Evolutionary conservation across 1,140 invertebrate species (phyloP), one percentile per base, ranked within the genome.

Genomic region (Drosophila cardini): DNA sequence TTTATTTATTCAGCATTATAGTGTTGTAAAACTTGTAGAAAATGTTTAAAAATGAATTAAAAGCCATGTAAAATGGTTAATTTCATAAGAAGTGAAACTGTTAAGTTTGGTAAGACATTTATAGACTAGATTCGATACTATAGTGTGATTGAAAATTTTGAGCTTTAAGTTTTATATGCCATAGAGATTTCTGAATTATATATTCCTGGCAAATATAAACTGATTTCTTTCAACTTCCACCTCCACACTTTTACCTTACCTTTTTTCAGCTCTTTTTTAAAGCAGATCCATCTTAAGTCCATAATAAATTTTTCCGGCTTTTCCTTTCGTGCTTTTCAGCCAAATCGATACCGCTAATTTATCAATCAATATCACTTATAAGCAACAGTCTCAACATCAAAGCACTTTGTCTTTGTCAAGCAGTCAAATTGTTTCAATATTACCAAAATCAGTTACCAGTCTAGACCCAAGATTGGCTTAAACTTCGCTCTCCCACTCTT

Each of bases 311-410:
- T 10, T 42, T 13, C 10, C 36, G 30, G 21, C 38, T 8, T 11
- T n/a, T 26, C 21, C 13, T 55, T n/a, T 4, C 32, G 21, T 43
- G 43, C 36, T 52, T 42, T 11, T 11, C 40, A 32, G 16, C 2
- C n/a, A 55, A 53, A 53, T 68, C 64, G 21, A 30, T 38, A 57
- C 34, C 9, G 63, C 78, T 78, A 68, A 87, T 87, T 87, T 87
- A 82, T 82, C 82, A 86, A 86, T 87, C 82, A 85, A 87, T 85
- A 87, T 87, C 82, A 62, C 48, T 87, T 85, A 80, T 75, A 68
- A 72, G 65, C 30, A 60, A 61, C 43, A 52, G 73, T 65, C 75
- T 63, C 48, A 64, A 86, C 82, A 87, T 82, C 75, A 87, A 82
- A 87, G 82, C 73, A 77, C 82, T 87, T 82, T 42, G 75, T 85